Conservation (phyloP, 1,140 invertebrate species). For the Glomeris maerens region DNA sequence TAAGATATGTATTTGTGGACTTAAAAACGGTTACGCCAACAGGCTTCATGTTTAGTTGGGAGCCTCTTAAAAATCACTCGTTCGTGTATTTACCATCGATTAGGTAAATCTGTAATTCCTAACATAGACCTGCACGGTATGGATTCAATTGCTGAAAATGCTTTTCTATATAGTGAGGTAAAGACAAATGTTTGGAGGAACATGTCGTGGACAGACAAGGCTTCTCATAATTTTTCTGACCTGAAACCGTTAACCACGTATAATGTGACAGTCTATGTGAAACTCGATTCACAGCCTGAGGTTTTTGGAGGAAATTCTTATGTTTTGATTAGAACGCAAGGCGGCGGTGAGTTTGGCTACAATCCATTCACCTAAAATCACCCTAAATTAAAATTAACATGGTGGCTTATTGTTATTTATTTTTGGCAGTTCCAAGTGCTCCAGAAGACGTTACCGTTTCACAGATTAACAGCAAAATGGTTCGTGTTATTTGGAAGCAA, state of each 20-base stretch:
- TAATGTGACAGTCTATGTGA: conserved; percentile 59
- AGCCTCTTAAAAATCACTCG: conserved; percentile 10
- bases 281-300: conserved; percentile 28
- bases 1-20: conserved; percentile 38
- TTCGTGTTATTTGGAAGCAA: conserved; percentile 49
- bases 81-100: conserved; percentile 49
- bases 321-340: conserved; percentile 41
- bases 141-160: too few relatives aligned
- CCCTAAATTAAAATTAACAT: conserved; percentile 12
- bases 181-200: conserved; percentile 24
- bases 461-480: conserved; percentile 45
- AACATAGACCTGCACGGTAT: too few relatives aligned
- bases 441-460: conserved; percentile 46
- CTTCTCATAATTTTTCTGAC: conserved; percentile 42
- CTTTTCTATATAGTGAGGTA: too few relatives aligned
- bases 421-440: conserved; percentile 42
- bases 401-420: neutral
- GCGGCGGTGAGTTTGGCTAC: conserved; percentile 39
- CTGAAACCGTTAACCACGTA: conserved; percentile 54
- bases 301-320: conserved; percentile 30
- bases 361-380: neutral
- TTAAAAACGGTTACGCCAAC: conserved; percentile 34
- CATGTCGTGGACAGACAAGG: conserved; percentile 36
- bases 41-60: conserved; percentile 42
- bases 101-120: conserved; percentile 23